These are phyloP conservation scores for Oasisia sp. DNA, from an alignment of 2,888 invertebrate genomes.

Conservation along the genomic window DNA sequence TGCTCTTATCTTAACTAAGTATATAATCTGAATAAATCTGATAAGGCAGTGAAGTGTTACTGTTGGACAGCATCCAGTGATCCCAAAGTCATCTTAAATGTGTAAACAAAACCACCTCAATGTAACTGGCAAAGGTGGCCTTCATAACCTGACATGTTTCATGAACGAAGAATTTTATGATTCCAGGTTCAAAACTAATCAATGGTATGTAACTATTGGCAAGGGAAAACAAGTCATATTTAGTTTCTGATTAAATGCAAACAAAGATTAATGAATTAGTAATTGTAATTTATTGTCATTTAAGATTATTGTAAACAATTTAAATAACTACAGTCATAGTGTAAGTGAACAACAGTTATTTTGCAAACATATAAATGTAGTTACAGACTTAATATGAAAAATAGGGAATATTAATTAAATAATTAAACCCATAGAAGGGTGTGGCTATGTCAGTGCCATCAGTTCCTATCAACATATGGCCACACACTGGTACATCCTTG, in stretches of 20 bases:
- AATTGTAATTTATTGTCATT: no score
- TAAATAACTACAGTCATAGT: no score
- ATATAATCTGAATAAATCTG: neutral
- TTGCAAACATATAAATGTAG: no score
- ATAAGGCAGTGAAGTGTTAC: neutral
- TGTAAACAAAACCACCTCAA: no score
- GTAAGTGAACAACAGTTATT: no score
- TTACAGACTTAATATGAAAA: no score
- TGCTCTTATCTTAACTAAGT: neutral
- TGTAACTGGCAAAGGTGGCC: no score
- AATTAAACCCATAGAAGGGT: neutral
- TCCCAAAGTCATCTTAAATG: neutral
- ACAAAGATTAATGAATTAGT: neutral
- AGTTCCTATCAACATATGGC: neutral
- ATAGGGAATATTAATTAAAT: no score
- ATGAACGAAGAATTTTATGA: neutral
- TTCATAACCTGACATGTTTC: no score
- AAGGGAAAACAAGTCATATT: neutral
- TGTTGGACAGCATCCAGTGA: neutral
- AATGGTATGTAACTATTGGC: neutral
- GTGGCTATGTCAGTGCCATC: neutral
- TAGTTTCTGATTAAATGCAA: neutral
- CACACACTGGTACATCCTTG: neutral
- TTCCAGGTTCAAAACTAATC: neutral
- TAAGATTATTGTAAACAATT: no score